Evolutionary conservation across 64 coral and sea anemone species (phyloP), one percentile per base, ranked within the genome.

Genomic region (Dendronephthya gigantea): DNA sequence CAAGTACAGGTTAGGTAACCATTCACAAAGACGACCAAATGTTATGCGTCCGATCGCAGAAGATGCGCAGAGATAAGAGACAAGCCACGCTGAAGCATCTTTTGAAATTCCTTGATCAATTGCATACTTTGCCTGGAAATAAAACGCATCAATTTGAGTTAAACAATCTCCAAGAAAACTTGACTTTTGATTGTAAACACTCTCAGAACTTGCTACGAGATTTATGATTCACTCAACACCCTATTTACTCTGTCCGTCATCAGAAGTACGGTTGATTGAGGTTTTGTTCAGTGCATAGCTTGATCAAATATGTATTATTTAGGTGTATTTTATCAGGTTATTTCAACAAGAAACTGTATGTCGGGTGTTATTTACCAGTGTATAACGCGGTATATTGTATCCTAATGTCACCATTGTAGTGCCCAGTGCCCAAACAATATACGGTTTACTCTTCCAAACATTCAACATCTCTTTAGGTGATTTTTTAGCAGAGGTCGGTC

Each of bases 391-490:
- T 28, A 79, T 79, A 34, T 79, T 79, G 72, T 79, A 79, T 8
- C 72, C 72, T 39, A 79, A 39, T 33, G 72, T 35, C 3, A 79
- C 72, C 72, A 79, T 39, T 39, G 72, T 79, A 15, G 32, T 79
- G 2, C 72, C 72, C 72, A 79, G 36, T 39, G 72, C 72, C 72
- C 72, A 79, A 10, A 35, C 72, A 39, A 79, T 39, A 29, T 79
- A 79, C 72, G 72, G 19, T 19, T 79, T 79, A 33, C 36, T 79
- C 72, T 79, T 79, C 72, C 72, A 79, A 79, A 79, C 72, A 16
- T 36, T 34, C 32, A 79, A 19, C 72, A 79, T 39, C 0, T 79
- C 72, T 19, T 79, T 79, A 39, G 72, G 72, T 16, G 72, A 79
- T 19, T 79, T 79, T 33, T 79, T 79, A 9, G 30, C 29, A 3